Evolutionary conservation across 2,113 vertebrate species (phyloP).

Genomic region (Bombycilla garrulus): DNA sequence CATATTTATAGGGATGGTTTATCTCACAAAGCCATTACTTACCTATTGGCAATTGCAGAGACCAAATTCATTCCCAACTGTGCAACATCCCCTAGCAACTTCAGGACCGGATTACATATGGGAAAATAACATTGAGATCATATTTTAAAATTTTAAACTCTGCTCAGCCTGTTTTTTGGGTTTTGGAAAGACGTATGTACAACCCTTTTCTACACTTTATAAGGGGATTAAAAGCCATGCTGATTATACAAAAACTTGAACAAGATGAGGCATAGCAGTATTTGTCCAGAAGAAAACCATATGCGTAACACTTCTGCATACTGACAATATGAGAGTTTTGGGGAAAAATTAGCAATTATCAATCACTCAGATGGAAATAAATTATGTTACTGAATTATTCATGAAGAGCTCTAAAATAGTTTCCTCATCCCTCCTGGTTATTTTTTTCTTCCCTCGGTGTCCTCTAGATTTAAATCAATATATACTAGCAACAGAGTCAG

Average conservation of each 20-base stretch:
- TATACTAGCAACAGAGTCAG: not conserved
- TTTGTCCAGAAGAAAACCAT: not conserved
- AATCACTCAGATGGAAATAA: not conserved
- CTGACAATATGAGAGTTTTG: not conserved
- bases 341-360: not conserved
- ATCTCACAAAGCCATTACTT: not conserved
- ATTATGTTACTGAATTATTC: not conserved
- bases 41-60: not conserved
- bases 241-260: not conserved
- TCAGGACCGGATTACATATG: not conserved
- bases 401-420: not conserved
- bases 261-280: not conserved
- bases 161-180: not conserved
- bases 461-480: conserved; percentile 13
- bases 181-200: not conserved
- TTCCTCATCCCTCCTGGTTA: not conserved
- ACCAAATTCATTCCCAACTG: not conserved
- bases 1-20: not conserved
- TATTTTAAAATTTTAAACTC: not conserved
- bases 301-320: not conserved
- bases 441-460: not conserved
- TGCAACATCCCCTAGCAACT: not conserved
- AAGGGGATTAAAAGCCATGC: not conserved
- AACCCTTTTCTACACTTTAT: not conserved
- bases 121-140: not conserved